These are phyloP conservation scores for Actenoides hombroni DNA, from an alignment of 2,113 vertebrate genomes.

Conservation along the genomic window DNA sequence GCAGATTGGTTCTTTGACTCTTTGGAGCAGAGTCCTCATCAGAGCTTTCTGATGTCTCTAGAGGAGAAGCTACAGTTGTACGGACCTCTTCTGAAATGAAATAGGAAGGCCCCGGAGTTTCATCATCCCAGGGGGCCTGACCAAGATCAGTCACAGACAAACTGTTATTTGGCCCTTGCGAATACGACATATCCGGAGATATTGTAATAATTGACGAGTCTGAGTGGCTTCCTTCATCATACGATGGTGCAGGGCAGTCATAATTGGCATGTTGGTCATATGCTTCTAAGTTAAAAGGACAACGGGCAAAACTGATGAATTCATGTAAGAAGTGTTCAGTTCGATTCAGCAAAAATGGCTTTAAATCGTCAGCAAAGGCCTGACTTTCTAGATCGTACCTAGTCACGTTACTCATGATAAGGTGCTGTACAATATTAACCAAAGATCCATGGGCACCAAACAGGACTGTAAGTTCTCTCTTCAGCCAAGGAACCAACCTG, in stretches of 20 bases:
- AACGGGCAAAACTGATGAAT: conserved; percentile 86
- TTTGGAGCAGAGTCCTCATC: conserved; percentile 74
- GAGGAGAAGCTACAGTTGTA: conserved; percentile 70
- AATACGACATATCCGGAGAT: conserved; percentile 81
- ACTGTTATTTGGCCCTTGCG: conserved; percentile 56
- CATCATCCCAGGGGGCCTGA: conserved; percentile 91
- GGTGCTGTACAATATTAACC: conserved; percentile 85
- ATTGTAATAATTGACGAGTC: conserved; percentile 90
- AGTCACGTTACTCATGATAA: conserved; percentile 85
- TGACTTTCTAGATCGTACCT: conserved; percentile 84
- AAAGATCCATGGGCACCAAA: conserved; percentile 87
- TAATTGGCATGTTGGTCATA: conserved; percentile 92
- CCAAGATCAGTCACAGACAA: conserved; percentile 55
- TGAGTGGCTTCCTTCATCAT: conserved; percentile 86
- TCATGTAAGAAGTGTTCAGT: conserved; percentile 92
- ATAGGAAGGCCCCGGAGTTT: conserved; percentile 89
- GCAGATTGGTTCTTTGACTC: background rate
- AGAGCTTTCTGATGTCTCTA: conserved; percentile 84
- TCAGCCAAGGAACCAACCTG: conserved; percentile 94
- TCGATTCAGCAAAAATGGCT: conserved; percentile 84
- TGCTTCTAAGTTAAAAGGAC: conserved; percentile 86
- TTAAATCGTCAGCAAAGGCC: conserved; percentile 83
- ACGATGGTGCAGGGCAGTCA: conserved; percentile 84
- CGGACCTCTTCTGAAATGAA: conserved; percentile 78
- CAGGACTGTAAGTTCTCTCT: conserved; percentile 87